Base-by-base conservation (phyloP, 2,797 vertebrate species). In the Natrix natrix region DNA sequence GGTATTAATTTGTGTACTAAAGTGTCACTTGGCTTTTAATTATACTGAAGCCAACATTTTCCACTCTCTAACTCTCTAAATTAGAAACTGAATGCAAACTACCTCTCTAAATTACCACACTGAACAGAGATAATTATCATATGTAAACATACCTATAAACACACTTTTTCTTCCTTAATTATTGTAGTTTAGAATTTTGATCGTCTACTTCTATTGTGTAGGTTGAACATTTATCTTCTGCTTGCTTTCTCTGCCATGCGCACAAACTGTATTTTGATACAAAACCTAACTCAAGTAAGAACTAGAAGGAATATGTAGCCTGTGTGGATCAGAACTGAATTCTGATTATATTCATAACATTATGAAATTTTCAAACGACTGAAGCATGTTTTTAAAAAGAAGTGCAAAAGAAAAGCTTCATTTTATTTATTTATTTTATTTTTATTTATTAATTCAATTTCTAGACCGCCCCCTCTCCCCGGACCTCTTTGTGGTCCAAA, bases 1-100 rank as follows among this genome's bases (percentile, higher is more conserved):
- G 66, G 55, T 93, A 94, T 95, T 96, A 93, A 37, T 95, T 96
- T 96, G 90, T 94, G 86, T 94, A 94, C 92, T 92, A 95, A 95
- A 90, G 55, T 96, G 94, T 95, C 95, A 96, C 48, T 95, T 96
- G 91, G 94, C 95, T 88, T 95, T 96, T 96, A 97, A 96, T 96
- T 95, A 96, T 95, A 96, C 86, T 57, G 94, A 95, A 96, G 93
- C 92, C 5, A 0, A 94, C 93, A 91, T 94, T 96, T 94, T 91
- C 94, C 88, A 92, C 90, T 94, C 93, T 94, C 91, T 94, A 96
- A 96, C 93, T 96, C 95, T 93, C 93, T 90, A 94, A 96, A 91
- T 95, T 91, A 92, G 28, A 94, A 86, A 92, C 66, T 92, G 95
- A 95, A 95, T 86, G 89, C 94, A 63, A 8, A 94, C 83, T 48